phyloP scores from a whole-genome alignment of 2,888 invertebrate genomes.

The Epirrhoe alternata region DNA sequence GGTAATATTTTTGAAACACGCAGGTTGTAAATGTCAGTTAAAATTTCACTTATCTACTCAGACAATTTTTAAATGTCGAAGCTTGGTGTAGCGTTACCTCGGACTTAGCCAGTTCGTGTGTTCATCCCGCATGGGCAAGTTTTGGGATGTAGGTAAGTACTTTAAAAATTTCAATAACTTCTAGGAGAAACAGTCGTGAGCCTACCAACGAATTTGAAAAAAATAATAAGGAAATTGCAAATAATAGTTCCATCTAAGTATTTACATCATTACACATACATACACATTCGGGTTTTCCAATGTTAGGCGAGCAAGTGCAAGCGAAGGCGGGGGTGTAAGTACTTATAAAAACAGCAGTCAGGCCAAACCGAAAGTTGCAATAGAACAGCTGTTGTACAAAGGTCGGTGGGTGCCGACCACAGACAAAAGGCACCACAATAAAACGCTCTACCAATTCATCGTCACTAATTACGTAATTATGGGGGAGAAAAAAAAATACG shows the following conservation, averaged over 20 bases:
- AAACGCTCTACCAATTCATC: constrained; percentile 81
- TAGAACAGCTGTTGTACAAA: constrained; percentile 77
- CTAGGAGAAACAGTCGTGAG: no score
- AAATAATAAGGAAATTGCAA: no score
- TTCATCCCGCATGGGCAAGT: no score
- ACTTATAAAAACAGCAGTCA: constrained; percentile 26
- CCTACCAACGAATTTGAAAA: no score
- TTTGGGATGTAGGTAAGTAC: no score
- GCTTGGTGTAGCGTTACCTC: no score
- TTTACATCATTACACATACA: no score
- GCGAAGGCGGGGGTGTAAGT: not conserved
- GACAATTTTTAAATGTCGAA: no score
- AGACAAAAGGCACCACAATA: constrained; percentile 77
- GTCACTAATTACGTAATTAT: constrained; percentile 84
- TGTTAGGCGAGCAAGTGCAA: not conserved
- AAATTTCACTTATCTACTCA: not conserved
- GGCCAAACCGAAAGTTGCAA: constrained; percentile 61
- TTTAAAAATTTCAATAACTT: no score
- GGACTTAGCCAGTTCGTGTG: no score
- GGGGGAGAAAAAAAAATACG: constrained; percentile 62
- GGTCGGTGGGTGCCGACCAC: constrained; percentile 67
- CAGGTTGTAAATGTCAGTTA: not conserved
- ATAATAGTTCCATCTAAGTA: no score
- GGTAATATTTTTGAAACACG: not conserved
- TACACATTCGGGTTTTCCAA: no score